phyloP scores from a whole-genome alignment of 2,888 invertebrate species.

The Macaria liturata region DNA sequence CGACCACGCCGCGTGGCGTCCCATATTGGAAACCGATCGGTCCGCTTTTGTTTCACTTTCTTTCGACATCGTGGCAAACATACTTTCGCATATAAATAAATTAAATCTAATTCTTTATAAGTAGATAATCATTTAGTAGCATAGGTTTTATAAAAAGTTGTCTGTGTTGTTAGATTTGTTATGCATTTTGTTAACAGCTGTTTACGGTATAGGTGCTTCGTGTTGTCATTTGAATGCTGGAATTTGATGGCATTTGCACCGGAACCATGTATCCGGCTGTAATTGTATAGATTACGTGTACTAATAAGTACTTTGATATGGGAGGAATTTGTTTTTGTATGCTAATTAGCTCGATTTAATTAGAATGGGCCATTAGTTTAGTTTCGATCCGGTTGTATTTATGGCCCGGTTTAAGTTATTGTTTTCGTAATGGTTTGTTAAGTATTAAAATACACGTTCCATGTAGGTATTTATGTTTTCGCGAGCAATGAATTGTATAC shows the following conservation, averaged over 20 bases:
- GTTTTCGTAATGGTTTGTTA: too few species aligned
- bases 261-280: slow-evolving; percentile 8
- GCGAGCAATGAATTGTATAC: too few species aligned
- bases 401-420: too few species aligned
- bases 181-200: slow-evolving; percentile 39
- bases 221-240: slow-evolving; percentile 25
- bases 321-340: not conserved
- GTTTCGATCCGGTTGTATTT: too few species aligned
- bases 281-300: too few species aligned
- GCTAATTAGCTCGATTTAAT: not conserved
- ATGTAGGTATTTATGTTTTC: too few species aligned
- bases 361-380: too few species aligned
- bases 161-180: slow-evolving; percentile 17
- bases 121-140: too few species aligned
- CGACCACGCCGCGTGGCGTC: slow-evolving; percentile 43
- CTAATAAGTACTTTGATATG: too few species aligned
- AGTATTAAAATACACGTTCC: too few species aligned
- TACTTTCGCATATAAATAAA: not conserved
- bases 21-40: slow-evolving; percentile 36
- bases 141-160: not conserved
- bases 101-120: too few species aligned
- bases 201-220: slow-evolving; percentile 27
- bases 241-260: slow-evolving; percentile 4
- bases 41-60: slow-evolving; percentile 22
- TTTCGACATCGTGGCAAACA: slow-evolving; percentile 23